These are phyloP conservation scores for Caenorhabditis wallacei DNA, from an alignment of 2,888 invertebrate genomes.

Conservation along the genomic window DNA sequence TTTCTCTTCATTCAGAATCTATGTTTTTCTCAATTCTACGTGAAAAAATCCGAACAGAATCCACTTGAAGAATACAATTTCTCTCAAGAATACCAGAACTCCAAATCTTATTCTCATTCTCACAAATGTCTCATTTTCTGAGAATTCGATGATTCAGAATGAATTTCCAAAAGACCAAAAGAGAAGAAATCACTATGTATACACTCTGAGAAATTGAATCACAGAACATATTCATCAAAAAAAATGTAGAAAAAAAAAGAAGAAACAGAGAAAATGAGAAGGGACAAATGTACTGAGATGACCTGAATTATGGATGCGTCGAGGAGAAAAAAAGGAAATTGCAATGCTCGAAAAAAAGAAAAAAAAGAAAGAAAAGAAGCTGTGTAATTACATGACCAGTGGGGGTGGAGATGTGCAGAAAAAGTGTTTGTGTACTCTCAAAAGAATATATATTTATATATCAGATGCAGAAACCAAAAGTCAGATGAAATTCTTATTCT, in stretches of 20 bases:
- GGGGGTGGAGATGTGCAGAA: conserved; percentile 11
- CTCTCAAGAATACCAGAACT: too few species aligned
- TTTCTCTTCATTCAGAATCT: too few species aligned
- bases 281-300: conserved; percentile 20
- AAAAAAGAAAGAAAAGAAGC: conserved; percentile 16
- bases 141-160: not conserved
- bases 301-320: conserved; percentile 61
- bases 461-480: not conserved
- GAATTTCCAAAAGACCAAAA: not conserved
- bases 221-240: conserved; percentile 56
- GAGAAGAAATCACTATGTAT: conserved; percentile 4
- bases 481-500: not conserved
- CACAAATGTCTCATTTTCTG: not conserved
- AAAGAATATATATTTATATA: conserved; percentile 2
- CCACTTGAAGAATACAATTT: too few species aligned
- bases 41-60: too few species aligned
- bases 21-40: too few species aligned
- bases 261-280: conserved; percentile 18
- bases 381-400: not conserved
- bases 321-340: conserved; percentile 23
- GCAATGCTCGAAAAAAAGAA: conserved; percentile 19
- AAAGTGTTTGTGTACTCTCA: not conserved
- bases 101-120: not conserved
- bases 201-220: conserved; percentile 26
- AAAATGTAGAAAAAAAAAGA: conserved; percentile 19